Evolutionary conservation across 2,888 invertebrate genomes (phyloP).

Genomic region (Polymixis flavicincta): DNA sequence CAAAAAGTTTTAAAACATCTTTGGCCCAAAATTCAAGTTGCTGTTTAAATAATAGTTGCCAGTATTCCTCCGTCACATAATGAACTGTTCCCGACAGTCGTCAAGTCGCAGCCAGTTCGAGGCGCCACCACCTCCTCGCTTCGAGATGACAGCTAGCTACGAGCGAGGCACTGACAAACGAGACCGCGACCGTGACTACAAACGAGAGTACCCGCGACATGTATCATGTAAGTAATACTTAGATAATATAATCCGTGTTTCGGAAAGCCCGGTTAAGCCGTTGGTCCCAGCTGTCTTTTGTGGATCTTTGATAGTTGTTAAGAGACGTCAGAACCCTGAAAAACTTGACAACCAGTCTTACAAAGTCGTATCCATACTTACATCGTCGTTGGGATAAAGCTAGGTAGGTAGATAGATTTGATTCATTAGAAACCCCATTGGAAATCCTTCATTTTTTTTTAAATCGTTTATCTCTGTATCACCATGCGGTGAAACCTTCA

Average conservation of each 20-base stretch:
- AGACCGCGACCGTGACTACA: constrained; percentile 88
- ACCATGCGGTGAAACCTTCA: background rate
- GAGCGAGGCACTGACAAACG: constrained; percentile 85
- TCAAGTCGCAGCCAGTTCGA: constrained; percentile 88
- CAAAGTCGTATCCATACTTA: too few relatives aligned
- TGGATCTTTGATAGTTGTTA: too few relatives aligned
- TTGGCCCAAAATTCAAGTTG: too few relatives aligned
- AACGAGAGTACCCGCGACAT: constrained; percentile 86
- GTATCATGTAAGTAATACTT: constrained; percentile 79
- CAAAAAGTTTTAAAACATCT: too few relatives aligned
- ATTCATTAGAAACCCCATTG: background rate
- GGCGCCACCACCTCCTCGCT: constrained; percentile 91
- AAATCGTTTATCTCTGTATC: background rate
- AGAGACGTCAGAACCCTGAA: too few relatives aligned
- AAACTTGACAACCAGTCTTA: too few relatives aligned
- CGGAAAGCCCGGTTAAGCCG: too few relatives aligned
- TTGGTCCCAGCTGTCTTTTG: too few relatives aligned
- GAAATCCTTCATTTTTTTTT: background rate
- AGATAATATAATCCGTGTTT: too few relatives aligned
- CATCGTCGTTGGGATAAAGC: too few relatives aligned
- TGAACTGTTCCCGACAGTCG: constrained; percentile 67
- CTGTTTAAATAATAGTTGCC: background rate
- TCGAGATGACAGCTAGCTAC: constrained; percentile 86
- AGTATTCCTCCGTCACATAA: background rate
- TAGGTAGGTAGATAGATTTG: background rate